Conservation (phyloP, 2,888 invertebrate species). For the Mimachlamys varia region DNA sequence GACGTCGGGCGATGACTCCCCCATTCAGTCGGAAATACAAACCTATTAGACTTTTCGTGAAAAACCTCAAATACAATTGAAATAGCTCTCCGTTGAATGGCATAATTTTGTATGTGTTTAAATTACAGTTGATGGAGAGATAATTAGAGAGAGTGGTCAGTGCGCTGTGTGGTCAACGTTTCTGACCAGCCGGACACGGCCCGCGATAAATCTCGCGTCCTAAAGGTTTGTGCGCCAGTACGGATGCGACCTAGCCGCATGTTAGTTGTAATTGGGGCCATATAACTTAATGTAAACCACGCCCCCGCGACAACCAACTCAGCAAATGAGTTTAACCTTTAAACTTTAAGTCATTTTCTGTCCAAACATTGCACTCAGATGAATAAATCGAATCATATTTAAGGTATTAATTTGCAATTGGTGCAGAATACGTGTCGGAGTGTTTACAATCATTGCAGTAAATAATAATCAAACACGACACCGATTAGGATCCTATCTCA, state of each 20-base stretch:
- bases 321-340: slow-evolving; percentile 34
- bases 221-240: slow-evolving; percentile 1
- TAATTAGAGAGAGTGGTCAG: slow-evolving; percentile 34
- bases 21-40: slow-evolving; percentile 26
- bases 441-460: not conserved
- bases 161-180: slow-evolving; percentile 16
- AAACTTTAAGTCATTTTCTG: slow-evolving; percentile 19
- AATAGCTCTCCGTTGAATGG: slow-evolving; percentile 27
- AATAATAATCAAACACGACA: slow-evolving; percentile 19
- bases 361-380: slow-evolving; percentile 13
- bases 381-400: not conserved
- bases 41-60: slow-evolving; percentile 34
- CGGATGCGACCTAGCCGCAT: not conserved
- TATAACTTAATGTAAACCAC: slow-evolving; percentile 31
- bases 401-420: not conserved
- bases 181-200: slow-evolving; percentile 14
- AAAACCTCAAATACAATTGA: slow-evolving; percentile 33
- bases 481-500: not conserved
- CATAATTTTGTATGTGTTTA: slow-evolving; percentile 36
- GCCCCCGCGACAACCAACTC: not conserved
- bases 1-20: not conserved
- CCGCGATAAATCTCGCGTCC: slow-evolving; percentile 8
- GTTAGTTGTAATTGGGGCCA: slow-evolving; percentile 22
- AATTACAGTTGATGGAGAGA: slow-evolving; percentile 34
- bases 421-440: not conserved